A percentile compares a stretch with the other conserved stretches of the same genome.
Evolutionary conservation across 1,140 invertebrate species (phyloP).

Genomic region (Matsumurasca onukii): DNA sequence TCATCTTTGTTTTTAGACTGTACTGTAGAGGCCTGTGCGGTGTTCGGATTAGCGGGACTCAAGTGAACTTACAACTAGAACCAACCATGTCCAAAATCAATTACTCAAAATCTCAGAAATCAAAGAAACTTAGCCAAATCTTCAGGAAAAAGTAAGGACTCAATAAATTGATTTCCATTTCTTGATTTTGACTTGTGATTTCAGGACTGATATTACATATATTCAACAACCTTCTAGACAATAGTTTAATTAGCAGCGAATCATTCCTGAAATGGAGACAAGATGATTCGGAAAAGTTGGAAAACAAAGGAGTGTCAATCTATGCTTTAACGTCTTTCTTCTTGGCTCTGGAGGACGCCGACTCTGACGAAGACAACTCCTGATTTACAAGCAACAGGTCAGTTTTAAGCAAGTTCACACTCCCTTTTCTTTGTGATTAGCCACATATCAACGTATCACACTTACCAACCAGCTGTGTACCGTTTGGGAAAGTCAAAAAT

Average conservation of each 20-base stretch:
- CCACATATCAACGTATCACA: not conserved
- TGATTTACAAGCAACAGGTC: conserved; percentile 20
- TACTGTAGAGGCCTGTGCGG: no score
- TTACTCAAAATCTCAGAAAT: no score
- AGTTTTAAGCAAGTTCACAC: not conserved
- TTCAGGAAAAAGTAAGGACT: no score
- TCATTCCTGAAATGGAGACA: conserved; percentile 60
- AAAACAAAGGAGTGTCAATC: conserved; percentile 59
- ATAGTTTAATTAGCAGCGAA: conserved; percentile 60
- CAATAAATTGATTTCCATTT: no score
- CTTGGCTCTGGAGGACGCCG: conserved; percentile 56
- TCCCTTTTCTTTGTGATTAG: not conserved
- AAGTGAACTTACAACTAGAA: no score
- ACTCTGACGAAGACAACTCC: conserved; percentile 46
- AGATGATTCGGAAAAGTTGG: conserved; percentile 51
- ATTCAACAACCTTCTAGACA: conserved; percentile 58
- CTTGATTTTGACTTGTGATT: no score
- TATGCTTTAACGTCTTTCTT: conserved; percentile 60
- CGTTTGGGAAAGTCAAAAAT: not conserved
- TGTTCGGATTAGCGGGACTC: no score
- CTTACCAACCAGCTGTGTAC: not conserved
- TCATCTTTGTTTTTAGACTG: no score
- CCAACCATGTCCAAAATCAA: no score
- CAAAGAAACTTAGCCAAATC: no score
- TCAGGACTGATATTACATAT: conserved; percentile 52